Evolutionary conservation across 2,888 invertebrate species (phyloP).

Genomic region (Apantesis nais): DNA sequence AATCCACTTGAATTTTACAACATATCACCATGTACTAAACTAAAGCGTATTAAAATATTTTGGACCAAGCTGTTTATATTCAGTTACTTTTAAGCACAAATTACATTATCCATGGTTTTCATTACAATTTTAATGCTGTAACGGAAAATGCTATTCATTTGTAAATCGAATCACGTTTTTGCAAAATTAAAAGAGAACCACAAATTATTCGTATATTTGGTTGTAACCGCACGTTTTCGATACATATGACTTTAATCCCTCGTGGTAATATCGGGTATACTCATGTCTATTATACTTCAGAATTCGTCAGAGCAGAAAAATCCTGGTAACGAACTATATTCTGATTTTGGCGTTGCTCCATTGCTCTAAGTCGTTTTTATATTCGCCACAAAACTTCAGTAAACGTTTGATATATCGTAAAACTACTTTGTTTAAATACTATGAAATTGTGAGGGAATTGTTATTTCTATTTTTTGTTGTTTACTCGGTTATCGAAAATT

Average conservation of each 20-base stretch:
- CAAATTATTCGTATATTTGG: constrained; percentile 18
- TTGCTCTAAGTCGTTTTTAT: not conserved
- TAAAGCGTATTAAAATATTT: not conserved
- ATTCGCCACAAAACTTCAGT: not conserved
- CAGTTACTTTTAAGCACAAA: not conserved
- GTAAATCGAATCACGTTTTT: constrained; percentile 1
- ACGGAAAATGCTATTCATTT: constrained; percentile 7
- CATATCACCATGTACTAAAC: not conserved
- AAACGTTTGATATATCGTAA: not conserved
- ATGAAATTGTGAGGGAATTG: no score
- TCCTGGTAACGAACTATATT: not conserved
- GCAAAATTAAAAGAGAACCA: constrained; percentile 15
- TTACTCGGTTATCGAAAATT: no score
- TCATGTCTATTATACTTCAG: not conserved
- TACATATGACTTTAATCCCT: constrained; percentile 3
- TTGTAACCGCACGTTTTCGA: constrained; percentile 13
- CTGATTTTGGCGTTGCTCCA: not conserved
- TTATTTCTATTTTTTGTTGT: no score
- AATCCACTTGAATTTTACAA: no score
- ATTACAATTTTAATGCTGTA: constrained; percentile 4
- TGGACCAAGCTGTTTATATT: not conserved
- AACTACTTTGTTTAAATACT: not conserved
- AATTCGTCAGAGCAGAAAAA: not conserved
- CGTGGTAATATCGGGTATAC: not conserved
- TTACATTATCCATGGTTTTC: not conserved